phyloP scores from a whole-genome alignment of 2,113 vertebrate species.

The Alethe diademata region DNA sequence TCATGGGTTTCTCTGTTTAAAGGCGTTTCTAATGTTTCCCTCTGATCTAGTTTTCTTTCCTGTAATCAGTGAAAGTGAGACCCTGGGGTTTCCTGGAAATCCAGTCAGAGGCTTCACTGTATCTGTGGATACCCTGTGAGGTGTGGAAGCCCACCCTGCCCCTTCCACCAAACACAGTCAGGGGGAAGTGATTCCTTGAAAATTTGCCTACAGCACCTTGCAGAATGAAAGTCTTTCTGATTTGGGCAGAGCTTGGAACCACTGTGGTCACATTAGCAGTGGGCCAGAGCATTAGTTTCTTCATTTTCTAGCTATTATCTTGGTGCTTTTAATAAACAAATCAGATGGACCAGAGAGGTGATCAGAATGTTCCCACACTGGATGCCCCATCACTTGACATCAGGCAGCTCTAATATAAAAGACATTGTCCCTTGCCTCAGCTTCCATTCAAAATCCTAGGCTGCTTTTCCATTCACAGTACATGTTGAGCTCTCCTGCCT shows the following conservation, averaged over 20 bases:
- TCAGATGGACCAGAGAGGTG: background rate
- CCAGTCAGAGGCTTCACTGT: background rate
- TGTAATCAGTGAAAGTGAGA: background rate
- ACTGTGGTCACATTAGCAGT: background rate
- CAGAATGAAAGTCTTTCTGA: background rate
- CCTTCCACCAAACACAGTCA: rapidly evolving
- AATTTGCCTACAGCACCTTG: background rate
- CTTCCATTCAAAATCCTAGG: background rate
- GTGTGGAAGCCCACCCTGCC: background rate
- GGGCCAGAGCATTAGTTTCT: rapidly evolving
- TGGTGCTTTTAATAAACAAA: background rate
- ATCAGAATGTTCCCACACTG: background rate
- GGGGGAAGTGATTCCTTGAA: rapidly evolving
- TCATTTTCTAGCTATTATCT: background rate
- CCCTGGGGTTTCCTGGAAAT: background rate
- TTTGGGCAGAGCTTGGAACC: background rate
- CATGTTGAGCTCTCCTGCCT: background rate
- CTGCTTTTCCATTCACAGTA: background rate
- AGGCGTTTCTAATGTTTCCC: background rate
- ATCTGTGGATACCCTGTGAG: background rate
- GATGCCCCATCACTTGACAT: background rate
- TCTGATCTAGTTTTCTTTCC: background rate
- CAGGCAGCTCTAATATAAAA: background rate
- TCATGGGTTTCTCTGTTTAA: background rate
- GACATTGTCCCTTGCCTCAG: background rate